A percentile compares a stretch with the other conserved stretches of the same genome.
These are phyloP conservation scores for Chanos chanos DNA, from an alignment of 2,797 vertebrate species.

Conservation along the genomic window DNA sequence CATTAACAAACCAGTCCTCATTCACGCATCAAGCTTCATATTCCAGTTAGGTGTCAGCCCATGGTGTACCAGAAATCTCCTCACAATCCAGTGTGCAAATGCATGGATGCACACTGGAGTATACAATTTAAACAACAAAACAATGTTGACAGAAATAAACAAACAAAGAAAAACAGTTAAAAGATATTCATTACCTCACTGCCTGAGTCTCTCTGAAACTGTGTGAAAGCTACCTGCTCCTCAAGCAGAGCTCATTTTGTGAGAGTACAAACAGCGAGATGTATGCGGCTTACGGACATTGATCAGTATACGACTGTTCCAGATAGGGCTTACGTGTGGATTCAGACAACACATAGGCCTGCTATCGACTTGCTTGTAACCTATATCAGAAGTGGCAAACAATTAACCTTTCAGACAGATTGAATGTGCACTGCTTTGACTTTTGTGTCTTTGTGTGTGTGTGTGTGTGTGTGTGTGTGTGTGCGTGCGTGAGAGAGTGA, in stretches of 20 bases:
- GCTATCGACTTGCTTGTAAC: conserved; percentile 46
- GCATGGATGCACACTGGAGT: no score
- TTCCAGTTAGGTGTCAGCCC: no score
- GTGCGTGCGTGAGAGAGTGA: background rate
- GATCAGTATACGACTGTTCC: background rate
- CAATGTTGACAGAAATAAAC: no score
- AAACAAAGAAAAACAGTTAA: no score
- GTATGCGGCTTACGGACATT: background rate
- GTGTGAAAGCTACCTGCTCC: background rate
- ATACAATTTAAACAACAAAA: no score
- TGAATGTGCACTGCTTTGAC: conserved; percentile 38
- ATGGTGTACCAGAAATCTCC: no score
- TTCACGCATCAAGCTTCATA: no score
- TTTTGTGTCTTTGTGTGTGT: conserved; percentile 4
- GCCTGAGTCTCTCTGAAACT: conserved; percentile 21
- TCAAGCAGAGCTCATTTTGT: background rate
- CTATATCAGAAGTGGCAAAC: conserved; percentile 65
- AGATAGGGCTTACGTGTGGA: conserved; percentile 9
- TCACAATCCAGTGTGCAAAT: no score
- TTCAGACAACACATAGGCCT: background rate
- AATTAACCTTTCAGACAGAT: conserved; percentile 49
- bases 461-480: background rate
- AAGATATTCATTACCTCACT: no score
- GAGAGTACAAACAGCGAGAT: background rate
- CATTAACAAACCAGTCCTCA: no score